Evolutionary conservation across 2,888 invertebrate genomes (phyloP), one percentile per base, ranked within the genome.

Genomic region (Parnassius mnemosyne): DNA sequence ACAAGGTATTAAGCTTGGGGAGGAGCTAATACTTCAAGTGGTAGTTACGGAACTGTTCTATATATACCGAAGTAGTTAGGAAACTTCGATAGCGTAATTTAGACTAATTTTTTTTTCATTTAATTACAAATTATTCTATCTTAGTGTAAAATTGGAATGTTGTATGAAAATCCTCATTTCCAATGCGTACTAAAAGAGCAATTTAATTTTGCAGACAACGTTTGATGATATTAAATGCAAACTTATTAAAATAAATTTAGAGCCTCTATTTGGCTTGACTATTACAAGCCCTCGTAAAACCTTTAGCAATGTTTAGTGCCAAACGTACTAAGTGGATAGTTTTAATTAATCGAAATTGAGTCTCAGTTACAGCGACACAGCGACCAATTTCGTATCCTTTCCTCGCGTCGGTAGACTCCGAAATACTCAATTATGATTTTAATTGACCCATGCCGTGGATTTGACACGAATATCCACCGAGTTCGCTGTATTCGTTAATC

Each of bases 341-440:
- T 68, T 68, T 69, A 68, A 68, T 68, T 66, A 66, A 63, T 50
- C 64, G 64, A 67, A 66, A 69, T 64, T 65, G 68, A 69, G 63
- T 69, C 68, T 66, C 68, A 70, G 68, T 71, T 65, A 20, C 43
- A 65, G 68, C 67, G 65, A 63, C 66, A 69, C 65, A 69, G 65
- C 62, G 69, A 69, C 62, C 68, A 66, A 67, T 66, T 68, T 67
- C 67, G 57, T 66, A 62, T 65, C 56, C 65, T 55, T 49, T 60
- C 68, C 43, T 25, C 51, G 62, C 67, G 57, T 57, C 56, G 46
- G 50, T 53, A 58, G 64, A 66, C 71, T 68, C 69, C 79, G 73
- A 80, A 84, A 82, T 78, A 81, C 80, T 81, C 84, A 83, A 87
- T 87, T 87, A 85, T 81, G 78, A 83, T 86, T 86, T 86, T 85